A percentile compares a stretch with the other conserved stretches of the same genome.
Evolutionary conservation across 2,113 vertebrate species (phyloP).

Genomic region (Piaya cayana): DNA sequence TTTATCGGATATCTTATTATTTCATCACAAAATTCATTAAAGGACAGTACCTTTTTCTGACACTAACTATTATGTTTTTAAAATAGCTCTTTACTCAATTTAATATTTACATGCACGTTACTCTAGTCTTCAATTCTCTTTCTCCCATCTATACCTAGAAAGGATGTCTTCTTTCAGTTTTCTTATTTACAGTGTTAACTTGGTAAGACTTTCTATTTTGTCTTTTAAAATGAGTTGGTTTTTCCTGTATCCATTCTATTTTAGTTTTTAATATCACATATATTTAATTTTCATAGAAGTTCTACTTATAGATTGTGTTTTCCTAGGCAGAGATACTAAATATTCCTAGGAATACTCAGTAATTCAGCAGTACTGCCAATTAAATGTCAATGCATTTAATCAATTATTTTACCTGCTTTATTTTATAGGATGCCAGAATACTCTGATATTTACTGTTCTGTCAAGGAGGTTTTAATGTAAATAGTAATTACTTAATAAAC

Average conservation of each 20-base stretch:
- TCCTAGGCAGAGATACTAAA: background rate
- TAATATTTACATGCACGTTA: background rate
- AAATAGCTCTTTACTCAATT: background rate
- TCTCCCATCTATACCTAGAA: background rate
- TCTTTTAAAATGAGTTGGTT: background rate
- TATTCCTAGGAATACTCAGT: background rate
- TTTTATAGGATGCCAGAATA: background rate
- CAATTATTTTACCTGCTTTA: background rate
- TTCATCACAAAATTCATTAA: background rate
- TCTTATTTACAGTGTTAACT: background rate
- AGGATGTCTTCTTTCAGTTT: background rate
- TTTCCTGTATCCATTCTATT: background rate
- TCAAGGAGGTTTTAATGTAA: background rate
- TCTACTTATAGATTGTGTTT: background rate
- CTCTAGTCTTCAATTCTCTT: fast-evolving
- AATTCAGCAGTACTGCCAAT: background rate
- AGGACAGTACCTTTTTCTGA: background rate
- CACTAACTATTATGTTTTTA: background rate
- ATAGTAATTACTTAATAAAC: background rate
- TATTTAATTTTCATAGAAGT: background rate
- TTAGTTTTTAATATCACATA: background rate
- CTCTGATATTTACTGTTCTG: background rate
- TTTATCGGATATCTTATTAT: background rate
- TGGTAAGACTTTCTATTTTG: background rate
- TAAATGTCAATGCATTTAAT: background rate